A percentile compares a stretch with the other conserved stretches of the same genome.
phyloP scores from a whole-genome alignment of 2,113 vertebrate genomes.

The Microcebus tavaratra region DNA sequence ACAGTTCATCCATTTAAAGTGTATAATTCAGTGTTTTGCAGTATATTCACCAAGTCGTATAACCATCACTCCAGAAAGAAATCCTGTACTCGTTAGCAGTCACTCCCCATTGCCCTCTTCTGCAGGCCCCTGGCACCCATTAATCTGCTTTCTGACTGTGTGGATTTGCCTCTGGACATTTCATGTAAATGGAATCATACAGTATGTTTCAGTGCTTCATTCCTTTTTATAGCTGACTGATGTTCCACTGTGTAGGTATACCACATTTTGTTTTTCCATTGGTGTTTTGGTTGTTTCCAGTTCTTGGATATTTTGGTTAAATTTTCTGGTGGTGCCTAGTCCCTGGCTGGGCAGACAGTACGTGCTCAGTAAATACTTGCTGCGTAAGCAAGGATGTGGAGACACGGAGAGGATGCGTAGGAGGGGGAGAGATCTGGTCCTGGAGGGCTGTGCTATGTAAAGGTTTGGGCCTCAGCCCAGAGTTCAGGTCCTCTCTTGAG shows the following conservation, averaged over 20 bases:
- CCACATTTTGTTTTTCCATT: neutral
- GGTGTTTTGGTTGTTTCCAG: neutral
- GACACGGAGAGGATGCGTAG: neutral
- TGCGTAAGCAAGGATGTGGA: neutral
- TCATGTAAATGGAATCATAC: neutral
- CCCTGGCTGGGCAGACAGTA: neutral
- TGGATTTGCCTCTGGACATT: neutral
- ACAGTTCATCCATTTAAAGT: neutral
- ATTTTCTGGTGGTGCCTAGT: neutral
- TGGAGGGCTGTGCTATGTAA: neutral
- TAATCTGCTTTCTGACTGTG: neutral
- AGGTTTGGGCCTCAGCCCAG: neutral
- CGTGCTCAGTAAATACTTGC: neutral
- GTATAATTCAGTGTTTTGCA: neutral
- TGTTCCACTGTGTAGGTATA: neutral
- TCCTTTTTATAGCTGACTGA: neutral
- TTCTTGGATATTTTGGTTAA: neutral
- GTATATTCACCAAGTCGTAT: neutral
- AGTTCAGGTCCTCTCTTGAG: neutral
- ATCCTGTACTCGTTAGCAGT: neutral
- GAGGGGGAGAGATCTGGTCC: neutral
- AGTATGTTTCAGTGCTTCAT: neutral
- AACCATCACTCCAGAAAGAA: neutral
- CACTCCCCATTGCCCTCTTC: neutral
- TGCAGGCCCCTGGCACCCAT: no score